Base-by-base conservation (phyloP, 2,797 vertebrate genomes). In the Leucoraja ocellata region DNA sequence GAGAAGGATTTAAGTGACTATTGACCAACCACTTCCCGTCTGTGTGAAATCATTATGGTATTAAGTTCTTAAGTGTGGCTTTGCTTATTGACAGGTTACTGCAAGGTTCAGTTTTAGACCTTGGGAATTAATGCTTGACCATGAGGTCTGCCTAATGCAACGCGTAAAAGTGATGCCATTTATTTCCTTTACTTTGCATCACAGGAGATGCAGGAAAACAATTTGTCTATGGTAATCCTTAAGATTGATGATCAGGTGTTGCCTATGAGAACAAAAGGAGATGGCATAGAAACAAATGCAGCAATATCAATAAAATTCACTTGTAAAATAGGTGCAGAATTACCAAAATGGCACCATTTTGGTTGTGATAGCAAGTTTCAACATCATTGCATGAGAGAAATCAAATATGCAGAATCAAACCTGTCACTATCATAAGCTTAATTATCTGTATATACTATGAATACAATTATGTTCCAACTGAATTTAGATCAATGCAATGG, bases 121-220 rank as follows among this genome's bases (percentile, higher is more conserved):
- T 36, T 71, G 63, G n/a, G 39, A 71, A 46, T 73, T 73, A 36
- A 18, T 91, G 88, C 10, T 91, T 73, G 68, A 73, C 32, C 32
- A 46, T 23, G 2, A 11, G 18, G n/a, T 68, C n/a, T 91, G 88
- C 65, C 68, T 91, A 68, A 46, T 71, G 18, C 63, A 91, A 25
- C 39, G 36, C 36, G 73, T 25, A 25, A 39, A 32, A 4, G 18
- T 91, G n/a, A 71, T 21, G 9, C 2, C 58, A 91, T 65, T 73
- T 91, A 21, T 18, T 91, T 91, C 18, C 68, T 90, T 90, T n/a
- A 88, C 16, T 71, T 32, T 91, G 68, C 65, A 36, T 91, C 73
- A 73, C 9, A 39, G 68, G 18, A 71, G 68, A 91, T 91, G 36
- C 39, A 36, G 28, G 28, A 32, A 36, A 73, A 32, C 21, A 91